Conservation (phyloP, 2,113 vertebrate species). For the Oxyura jamaicensis region DNA sequence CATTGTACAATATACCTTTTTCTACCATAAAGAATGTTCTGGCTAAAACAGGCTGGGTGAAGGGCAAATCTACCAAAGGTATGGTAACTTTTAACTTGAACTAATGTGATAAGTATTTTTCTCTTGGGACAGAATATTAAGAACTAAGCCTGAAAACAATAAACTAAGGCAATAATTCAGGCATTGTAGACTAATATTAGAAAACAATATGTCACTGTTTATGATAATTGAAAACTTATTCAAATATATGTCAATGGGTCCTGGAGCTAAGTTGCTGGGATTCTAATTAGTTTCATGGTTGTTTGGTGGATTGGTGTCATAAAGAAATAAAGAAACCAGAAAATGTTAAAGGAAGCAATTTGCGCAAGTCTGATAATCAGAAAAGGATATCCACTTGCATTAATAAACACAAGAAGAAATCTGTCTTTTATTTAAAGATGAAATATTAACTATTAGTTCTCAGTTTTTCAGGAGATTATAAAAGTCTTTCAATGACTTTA, state of each 20-base stretch:
- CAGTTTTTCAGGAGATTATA: background rate
- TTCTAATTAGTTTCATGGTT: constrained; percentile 7
- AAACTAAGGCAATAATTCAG: background rate
- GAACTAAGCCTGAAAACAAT: constrained; percentile 10
- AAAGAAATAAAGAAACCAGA: constrained; percentile 5
- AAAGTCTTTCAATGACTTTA: background rate
- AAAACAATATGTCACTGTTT: constrained; percentile 18
- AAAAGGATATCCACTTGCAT: background rate
- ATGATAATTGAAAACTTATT: constrained; percentile 44
- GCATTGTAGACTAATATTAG: constrained; percentile 35
- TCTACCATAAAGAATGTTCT: background rate
- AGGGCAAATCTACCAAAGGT: background rate
- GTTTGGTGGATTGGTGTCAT: background rate
- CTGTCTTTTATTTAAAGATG: background rate
- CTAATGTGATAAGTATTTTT: background rate
- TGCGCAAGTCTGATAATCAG: background rate
- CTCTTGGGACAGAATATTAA: background rate
- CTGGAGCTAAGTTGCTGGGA: background rate
- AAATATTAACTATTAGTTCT: background rate
- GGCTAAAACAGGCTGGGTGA: background rate
- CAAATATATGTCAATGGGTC: constrained; percentile 9
- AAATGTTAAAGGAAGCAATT: background rate
- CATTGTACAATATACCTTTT: background rate
- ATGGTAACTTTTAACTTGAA: background rate
- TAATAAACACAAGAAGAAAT: background rate